A percentile compares a stretch with the other conserved stretches of the same genome.
These are phyloP conservation scores for Cynoglossus semilaevis DNA, from an alignment of 2,113 vertebrate species.

Conservation along the genomic window DNA sequence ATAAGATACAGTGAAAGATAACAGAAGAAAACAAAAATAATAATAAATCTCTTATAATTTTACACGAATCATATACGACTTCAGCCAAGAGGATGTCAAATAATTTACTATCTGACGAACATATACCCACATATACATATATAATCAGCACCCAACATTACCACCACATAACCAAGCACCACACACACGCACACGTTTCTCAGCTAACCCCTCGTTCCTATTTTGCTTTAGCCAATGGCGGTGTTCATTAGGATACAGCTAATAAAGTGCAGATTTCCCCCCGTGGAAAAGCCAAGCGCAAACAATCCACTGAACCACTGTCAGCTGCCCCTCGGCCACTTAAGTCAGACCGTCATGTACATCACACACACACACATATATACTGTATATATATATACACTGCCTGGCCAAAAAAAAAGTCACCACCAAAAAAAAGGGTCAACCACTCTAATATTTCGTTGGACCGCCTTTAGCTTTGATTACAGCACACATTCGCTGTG, in stretches of 20 bases:
- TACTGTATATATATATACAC: background rate
- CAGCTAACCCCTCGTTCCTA: constrained; percentile 9
- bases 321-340: background rate
- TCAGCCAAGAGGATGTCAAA: too few species aligned
- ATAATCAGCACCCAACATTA: background rate
- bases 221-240: constrained; percentile 31
- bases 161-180: background rate
- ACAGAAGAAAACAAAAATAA: too few species aligned
- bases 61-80: too few species aligned
- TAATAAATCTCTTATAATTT: too few species aligned
- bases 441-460: too few species aligned
- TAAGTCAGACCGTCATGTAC: background rate
- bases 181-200: background rate
- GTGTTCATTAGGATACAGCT: constrained; percentile 32
- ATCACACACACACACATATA: background rate
- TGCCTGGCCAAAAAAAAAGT: too few species aligned
- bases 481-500: too few species aligned
- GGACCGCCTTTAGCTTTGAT: too few species aligned
- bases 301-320: constrained; percentile 8
- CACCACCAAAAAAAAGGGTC: too few species aligned
- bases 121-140: background rate
- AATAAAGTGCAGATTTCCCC: constrained; percentile 60
- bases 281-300: constrained; percentile 54
- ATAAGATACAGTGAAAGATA: too few species aligned
- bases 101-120: too few species aligned